Percentiles rank a stretch among this genome's conserved stretches.
Evolutionary conservation across 2,113 vertebrate genomes (phyloP).

Genomic region (Phyllostomus discolor): DNA sequence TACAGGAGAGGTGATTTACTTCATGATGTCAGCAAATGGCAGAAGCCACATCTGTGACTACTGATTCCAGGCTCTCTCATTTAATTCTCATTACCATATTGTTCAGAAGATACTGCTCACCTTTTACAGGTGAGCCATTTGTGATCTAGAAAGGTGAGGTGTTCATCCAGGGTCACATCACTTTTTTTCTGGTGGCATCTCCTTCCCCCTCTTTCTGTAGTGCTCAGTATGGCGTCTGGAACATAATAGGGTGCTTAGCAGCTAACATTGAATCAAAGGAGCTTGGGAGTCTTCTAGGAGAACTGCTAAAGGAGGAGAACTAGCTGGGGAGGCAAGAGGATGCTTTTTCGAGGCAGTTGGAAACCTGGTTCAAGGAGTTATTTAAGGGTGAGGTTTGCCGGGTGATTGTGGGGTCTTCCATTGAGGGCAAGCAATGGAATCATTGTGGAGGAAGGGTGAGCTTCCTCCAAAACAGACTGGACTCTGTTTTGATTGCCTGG

Average conservation of each 20-base stretch:
- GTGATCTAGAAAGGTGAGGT: background rate
- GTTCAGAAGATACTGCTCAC: background rate
- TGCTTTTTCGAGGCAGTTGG: background rate
- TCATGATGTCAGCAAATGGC: background rate
- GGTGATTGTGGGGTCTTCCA: background rate
- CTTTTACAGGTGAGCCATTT: conserved; percentile 17
- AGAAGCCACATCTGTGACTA: background rate
- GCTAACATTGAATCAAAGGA: background rate
- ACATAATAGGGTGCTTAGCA: background rate
- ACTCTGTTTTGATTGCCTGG: conserved; percentile 17
- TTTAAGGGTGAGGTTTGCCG: background rate
- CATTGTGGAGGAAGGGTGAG: background rate
- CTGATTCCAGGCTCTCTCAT: background rate
- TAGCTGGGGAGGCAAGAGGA: background rate
- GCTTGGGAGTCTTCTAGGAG: background rate
- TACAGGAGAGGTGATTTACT: background rate
- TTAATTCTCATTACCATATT: background rate
- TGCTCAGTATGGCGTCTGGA: background rate
- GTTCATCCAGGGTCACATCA: background rate
- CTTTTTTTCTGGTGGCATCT: background rate
- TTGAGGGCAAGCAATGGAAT: background rate
- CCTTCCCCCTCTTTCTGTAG: background rate
- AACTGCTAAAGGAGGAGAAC: background rate
- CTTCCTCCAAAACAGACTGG: background rate
- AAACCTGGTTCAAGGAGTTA: background rate